Base-by-base conservation (phyloP, 1,140 invertebrate genomes). In the Drosophila hydei region DNA sequence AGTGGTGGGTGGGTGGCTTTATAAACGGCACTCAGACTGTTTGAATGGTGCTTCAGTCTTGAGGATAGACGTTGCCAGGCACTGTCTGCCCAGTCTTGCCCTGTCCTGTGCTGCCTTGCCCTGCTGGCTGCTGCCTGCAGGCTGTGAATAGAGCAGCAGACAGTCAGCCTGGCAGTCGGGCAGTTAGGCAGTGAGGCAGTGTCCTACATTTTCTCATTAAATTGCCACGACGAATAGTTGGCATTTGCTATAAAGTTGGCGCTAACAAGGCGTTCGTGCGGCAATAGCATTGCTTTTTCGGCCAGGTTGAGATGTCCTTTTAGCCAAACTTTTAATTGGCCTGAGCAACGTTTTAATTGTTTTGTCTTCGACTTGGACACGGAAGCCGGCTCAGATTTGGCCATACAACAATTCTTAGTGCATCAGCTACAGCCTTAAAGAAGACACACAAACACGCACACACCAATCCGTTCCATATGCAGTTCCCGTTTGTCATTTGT, bases 141-240 rank as follows among this genome's bases (percentile, higher is more conserved):
- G 65, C 62, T 75, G 59, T 61, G 78, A 67, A 77, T 67, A 36
- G 56, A 27, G 14, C 14, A 54, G 16, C 51, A 23, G 51, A 33
- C 30, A 33, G 30, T 8, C 30, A 33, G 30, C n/a, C 27, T 8
- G 27, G 8, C 27, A 30, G 27, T 7, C 6, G 0, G 30, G 30
- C 30, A 33, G 30, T 11, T 1, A 12, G 30, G 30, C 9, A 33
- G 30, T 33, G n/a, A 23, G 51, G 21, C 36, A 70, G n/a, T 85
- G 81, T 88, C 81, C 81, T 87, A 87, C 67, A 87, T 87, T 88
- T 78, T 88, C 81, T 87, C 83, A 88, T 87, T 87, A 87, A 87
- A 87, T 88, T 88, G 81, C 59, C 62, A 85, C 76, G 83, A 74
- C 63, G 75, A 81, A 85, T 77, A 81, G 59, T 79, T 69, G 69